Evolutionary conservation across 2,888 invertebrate genomes (phyloP), one percentile per base, ranked within the genome.

Genomic region (Andrena praecox): DNA sequence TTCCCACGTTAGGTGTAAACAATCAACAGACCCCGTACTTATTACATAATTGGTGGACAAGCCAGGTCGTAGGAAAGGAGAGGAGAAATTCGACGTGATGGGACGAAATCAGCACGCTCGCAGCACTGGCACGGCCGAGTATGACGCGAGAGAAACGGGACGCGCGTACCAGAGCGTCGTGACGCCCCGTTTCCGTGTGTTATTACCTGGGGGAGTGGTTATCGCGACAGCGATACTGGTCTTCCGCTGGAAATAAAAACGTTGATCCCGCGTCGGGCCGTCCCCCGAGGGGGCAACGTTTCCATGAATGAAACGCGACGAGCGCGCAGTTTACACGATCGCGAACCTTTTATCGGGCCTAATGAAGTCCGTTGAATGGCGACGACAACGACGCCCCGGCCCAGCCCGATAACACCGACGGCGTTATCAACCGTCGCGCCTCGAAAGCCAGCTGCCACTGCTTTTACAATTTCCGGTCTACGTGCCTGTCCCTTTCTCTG

Each of bases 221-320:
- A 86, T 88, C 88, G 75, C 60, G 33, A 27, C 48, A 73, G 68
- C 81, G 83, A 81, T 89, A 89, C 89, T 82, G 86, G 89, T 80
- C 85, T 80, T 84, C 77, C 86, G 85, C 59, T 75, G 84, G 54
- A 82, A 82, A 81, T 78, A 76, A 85, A 82, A 85, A 77, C 68
- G 71, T 77, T 69, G 78, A 84, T 85, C 80, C 75, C 84, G 72
- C 83, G 56, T 27, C 24, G 20, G 82, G 76, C 70, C 77, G 73
- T 67, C 66, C 52, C 31, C 24, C 2, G 7, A 27, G 42, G 48
- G 66, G 42, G 29, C 64, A 68, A 64, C 79, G 85, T 80, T 87
- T 85, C 89, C 85, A 88, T 89, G 89, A 89, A 89, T 89, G 89
- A 89, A 89, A 81, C 80, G 73, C 77, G 76, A 70, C 88, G 76